These are phyloP conservation scores for Eucera pruinosa DNA, from an alignment of 2,888 invertebrate species.

Conservation along the genomic window DNA sequence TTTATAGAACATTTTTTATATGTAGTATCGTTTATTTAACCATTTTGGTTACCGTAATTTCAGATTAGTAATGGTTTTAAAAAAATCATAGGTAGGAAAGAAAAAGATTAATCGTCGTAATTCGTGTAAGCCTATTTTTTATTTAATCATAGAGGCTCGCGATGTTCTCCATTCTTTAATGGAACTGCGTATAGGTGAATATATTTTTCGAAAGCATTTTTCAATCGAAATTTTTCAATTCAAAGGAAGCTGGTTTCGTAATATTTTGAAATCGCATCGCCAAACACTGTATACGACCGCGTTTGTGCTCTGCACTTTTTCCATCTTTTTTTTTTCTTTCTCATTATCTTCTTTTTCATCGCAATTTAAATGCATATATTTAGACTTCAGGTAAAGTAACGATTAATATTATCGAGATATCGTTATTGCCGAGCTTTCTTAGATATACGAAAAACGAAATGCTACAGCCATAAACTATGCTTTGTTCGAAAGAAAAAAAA, in stretches of 20 bases:
- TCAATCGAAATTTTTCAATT: not conserved
- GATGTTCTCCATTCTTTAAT: slow-evolving; percentile 15
- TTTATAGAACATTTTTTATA: slow-evolving; percentile 9
- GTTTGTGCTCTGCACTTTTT: no score
- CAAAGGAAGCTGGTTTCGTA: not conserved
- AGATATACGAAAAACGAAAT: no score
- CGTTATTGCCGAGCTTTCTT: not conserved
- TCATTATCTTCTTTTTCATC: no score
- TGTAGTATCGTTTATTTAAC: slow-evolving; percentile 32
- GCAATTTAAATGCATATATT: no score
- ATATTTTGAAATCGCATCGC: not conserved
- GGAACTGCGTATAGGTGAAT: slow-evolving; percentile 7
- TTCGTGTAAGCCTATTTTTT: no score
- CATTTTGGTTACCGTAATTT: slow-evolving; percentile 45
- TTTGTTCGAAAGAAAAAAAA: slow-evolving; percentile 5
- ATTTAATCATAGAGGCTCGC: slow-evolving; percentile 22
- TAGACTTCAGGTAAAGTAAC: no score
- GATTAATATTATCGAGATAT: slow-evolving; percentile 2
- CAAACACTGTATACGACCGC: no score
- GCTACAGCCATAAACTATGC: no score
- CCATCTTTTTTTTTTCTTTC: no score
- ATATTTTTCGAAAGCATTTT: slow-evolving; percentile 31
- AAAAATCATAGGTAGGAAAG: no score
- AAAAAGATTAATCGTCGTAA: no score
- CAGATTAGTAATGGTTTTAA: not conserved